Evolutionary conservation across 2,888 invertebrate species (phyloP), one percentile per base, ranked within the genome.

Genomic region (Lasius fuliginosus): DNA sequence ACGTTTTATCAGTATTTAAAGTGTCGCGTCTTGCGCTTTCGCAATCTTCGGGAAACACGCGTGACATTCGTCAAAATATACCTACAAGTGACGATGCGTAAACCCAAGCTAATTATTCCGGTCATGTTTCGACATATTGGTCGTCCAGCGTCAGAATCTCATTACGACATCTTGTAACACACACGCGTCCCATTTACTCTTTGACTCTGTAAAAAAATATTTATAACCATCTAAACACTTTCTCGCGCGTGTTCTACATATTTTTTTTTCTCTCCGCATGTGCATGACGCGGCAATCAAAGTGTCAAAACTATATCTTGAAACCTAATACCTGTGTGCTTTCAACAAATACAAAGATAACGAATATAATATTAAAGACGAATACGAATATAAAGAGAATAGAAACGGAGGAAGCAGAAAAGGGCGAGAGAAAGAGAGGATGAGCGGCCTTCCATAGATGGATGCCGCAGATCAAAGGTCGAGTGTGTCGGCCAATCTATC

Each of bases 41-140:
- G 76, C 36, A 81, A 69, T 60, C 36, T 15, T 75, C 27, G 27
- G 77, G 40, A 60, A 27, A 49, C 53, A 76, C 76, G 36, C 81
- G 81, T 76, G 76, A 81, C 77, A 42, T 77, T 77, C 58, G 69
- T 77, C 77, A 77, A 77, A 77, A 77, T 77, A 75, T 18, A 36
- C 36, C 36, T 36, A 67, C 77, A 27, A 56, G 27, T 23, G 56
- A 58, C 77, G 40, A 68, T 42, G 58, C 40, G 56, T 77, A 69
- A 75, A 58, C 56, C 8, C 18, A 23, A 53, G 40, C 53, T 42
- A 69, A 69, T 77, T 69, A 77, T 42, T 68, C 15, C 69, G n/a
- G 30, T 56, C 9, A 18, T 5, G 68, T 76, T 76, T 65, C 53
- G 27, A 65, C 36, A 76, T 53, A 11, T 6, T 15, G 65, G 30